Conservation (phyloP, 92 coral and sea anemone species). For the Paramuricea clavata region DNA sequence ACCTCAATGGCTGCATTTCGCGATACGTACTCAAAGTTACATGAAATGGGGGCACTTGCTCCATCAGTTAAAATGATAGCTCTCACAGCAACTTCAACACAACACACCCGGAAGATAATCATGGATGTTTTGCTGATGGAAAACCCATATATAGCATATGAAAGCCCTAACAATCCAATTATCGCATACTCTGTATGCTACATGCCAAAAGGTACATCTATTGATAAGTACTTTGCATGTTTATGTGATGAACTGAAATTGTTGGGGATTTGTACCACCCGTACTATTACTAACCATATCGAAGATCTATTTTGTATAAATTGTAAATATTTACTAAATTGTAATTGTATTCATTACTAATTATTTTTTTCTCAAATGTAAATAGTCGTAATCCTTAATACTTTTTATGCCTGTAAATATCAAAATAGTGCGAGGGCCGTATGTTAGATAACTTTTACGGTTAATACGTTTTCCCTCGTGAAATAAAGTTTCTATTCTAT, state of each 20-base stretch:
- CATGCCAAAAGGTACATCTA: constrained; percentile 54
- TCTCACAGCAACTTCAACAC: constrained; percentile 72
- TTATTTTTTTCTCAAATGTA: too few species aligned
- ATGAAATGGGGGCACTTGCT: constrained; percentile 69
- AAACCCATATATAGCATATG: constrained; percentile 62
- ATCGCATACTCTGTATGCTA: constrained; percentile 67
- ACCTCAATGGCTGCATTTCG: constrained; percentile 69
- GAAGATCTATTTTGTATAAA: too few species aligned
- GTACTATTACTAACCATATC: too few species aligned
- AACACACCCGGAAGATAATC: constrained; percentile 50
- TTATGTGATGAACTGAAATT: constrained; percentile 58
- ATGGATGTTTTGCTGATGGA: constrained; percentile 67
- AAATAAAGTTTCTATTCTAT: too few species aligned
- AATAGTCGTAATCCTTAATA: too few species aligned
- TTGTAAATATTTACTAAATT: too few species aligned
- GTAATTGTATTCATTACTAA: too few species aligned
- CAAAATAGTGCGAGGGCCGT: too few species aligned
- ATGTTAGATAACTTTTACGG: too few species aligned
- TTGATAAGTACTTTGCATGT: constrained; percentile 67
- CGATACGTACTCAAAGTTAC: constrained; percentile 58
- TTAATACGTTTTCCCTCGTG: too few species aligned
- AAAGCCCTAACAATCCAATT: constrained; percentile 68
- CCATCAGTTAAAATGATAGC: constrained; percentile 61
- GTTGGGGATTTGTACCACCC: constrained; percentile 30
- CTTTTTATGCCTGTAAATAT: too few species aligned